Conservation (phyloP, 2,113 vertebrate species). For the Onychostoma macrolepis region DNA sequence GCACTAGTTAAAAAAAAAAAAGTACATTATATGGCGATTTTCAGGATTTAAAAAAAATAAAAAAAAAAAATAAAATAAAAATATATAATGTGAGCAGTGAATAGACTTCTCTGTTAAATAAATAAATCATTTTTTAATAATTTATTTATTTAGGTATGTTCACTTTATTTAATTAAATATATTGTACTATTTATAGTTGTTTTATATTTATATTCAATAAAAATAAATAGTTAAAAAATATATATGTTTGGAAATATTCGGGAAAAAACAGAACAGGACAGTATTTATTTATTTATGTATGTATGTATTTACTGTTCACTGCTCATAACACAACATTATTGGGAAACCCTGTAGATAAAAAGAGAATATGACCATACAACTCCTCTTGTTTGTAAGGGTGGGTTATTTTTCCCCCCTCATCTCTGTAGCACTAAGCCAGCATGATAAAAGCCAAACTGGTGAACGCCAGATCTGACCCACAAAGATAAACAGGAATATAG, state of each 20-base stretch:
- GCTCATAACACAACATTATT: not conserved
- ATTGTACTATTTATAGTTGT: too few relatives aligned
- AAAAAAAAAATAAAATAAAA: too few relatives aligned
- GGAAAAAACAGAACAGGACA: too few relatives aligned
- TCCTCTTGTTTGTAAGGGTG: not conserved
- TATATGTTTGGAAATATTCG: too few relatives aligned
- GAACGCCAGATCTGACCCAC: constrained; percentile 11
- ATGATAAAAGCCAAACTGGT: constrained; percentile 14
- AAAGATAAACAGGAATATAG: constrained; percentile 29
- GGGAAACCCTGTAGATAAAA: not conserved
- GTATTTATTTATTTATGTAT: not conserved
- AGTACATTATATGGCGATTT: not conserved
- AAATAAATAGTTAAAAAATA: too few relatives aligned
- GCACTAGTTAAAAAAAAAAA: not conserved
- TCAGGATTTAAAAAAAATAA: too few relatives aligned
- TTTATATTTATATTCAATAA: too few relatives aligned
- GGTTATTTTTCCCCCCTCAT: not conserved
- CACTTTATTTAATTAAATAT: too few relatives aligned
- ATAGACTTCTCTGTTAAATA: too few relatives aligned
- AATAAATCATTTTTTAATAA: too few relatives aligned
- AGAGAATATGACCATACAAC: not conserved
- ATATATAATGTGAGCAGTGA: too few relatives aligned
- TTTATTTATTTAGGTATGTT: too few relatives aligned
- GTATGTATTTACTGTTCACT: not conserved
- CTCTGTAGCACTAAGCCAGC: not conserved